These are phyloP conservation scores for Cirrhinus mrigala DNA, from an alignment of 2,797 vertebrate species.

Conservation along the genomic window DNA sequence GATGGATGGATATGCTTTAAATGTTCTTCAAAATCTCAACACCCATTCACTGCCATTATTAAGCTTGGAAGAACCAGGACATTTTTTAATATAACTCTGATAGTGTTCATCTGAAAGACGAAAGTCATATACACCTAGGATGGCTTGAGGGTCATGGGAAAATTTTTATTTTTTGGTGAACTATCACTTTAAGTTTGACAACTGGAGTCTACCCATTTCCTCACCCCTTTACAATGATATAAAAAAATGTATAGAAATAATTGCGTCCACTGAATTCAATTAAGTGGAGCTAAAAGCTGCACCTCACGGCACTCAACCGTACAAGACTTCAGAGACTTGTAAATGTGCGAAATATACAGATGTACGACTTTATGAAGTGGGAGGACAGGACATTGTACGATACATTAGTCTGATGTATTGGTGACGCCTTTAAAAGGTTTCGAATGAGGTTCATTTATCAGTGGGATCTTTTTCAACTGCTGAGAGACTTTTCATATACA, in stretches of 20 bases:
- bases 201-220: background rate
- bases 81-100: background rate
- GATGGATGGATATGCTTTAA: background rate
- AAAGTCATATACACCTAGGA: background rate
- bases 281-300: conserved; percentile 11
- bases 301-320: background rate
- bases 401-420: conserved; percentile 36
- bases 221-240: background rate
- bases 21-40: background rate
- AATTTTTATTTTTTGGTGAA: background rate
- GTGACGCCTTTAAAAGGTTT: conserved; percentile 19
- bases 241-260: background rate
- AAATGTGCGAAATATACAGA: conserved; percentile 24
- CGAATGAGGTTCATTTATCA: conserved; percentile 30
- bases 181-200: background rate
- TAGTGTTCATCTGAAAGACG: background rate
- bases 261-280: background rate
- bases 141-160: background rate
- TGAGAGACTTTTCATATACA: background rate
- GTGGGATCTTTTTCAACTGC: background rate
- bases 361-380: conserved; percentile 17
- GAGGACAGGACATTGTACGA: conserved; percentile 2
- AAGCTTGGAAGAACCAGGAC: background rate
- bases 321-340: conserved; percentile 8
- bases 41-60: background rate